phyloP scores from a whole-genome alignment of 2,888 invertebrate genomes.

The Hydropsyche betteni region DNA sequence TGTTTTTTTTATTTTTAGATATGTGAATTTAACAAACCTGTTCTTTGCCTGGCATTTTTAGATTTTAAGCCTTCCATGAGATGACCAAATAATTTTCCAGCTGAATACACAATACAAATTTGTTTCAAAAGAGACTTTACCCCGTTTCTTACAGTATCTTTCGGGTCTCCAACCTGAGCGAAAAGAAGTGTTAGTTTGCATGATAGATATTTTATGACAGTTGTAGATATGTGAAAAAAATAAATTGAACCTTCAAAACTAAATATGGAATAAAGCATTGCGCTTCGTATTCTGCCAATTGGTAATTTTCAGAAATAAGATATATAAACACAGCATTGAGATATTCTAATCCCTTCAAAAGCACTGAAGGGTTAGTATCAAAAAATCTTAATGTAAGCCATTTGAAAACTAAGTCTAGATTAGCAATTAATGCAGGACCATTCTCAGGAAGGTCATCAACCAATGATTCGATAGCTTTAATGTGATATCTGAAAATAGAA shows the following conservation, averaged over 20 bases:
- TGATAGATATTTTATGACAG: neutral
- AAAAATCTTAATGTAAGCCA: conserved; percentile 97
- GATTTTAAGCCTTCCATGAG: conserved; percentile 96
- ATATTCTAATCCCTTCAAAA: conserved; percentile 95
- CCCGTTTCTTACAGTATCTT: conserved; percentile 91
- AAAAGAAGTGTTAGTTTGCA: conserved; percentile 40
- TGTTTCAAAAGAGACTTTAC: conserved; percentile 87
- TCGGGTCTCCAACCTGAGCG: conserved; percentile 88
- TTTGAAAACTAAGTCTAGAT: conserved; percentile 93
- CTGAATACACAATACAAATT: conserved; percentile 86
- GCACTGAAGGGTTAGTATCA: conserved; percentile 97
- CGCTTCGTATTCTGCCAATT: conserved; percentile 90
- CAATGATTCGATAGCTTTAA: conserved; percentile 93
- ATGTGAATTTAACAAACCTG: conserved; percentile 65
- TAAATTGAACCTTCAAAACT: conserved; percentile 78
- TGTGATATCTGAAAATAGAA: conserved; percentile 77
- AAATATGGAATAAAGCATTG: conserved; percentile 94
- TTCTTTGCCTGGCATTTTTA: conserved; percentile 95
- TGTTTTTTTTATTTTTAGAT: neutral
- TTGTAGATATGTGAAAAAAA: conserved; percentile 3
- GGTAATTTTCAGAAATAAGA: conserved; percentile 82
- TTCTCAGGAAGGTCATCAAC: conserved; percentile 85
- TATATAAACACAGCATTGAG: conserved; percentile 83
- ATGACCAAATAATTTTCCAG: conserved; percentile 87
- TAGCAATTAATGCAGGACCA: conserved; percentile 82